A percentile compares a stretch with the other conserved stretches of the same genome.
phyloP scores from a whole-genome alignment of 2,888 invertebrate genomes.

The Herminia tarsipennalis region DNA sequence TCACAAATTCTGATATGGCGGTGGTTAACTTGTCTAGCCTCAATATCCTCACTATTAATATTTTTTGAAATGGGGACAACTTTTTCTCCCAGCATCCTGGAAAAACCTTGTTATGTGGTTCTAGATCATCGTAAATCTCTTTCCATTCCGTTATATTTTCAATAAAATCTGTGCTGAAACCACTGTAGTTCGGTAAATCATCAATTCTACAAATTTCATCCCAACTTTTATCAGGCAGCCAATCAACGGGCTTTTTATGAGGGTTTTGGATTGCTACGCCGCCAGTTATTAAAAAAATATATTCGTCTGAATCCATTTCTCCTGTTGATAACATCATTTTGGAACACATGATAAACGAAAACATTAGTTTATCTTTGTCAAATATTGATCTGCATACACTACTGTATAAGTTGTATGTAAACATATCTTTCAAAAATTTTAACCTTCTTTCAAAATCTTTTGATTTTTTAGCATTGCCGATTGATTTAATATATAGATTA shows the following conservation, averaged over 20 bases:
- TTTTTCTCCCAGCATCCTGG: slow-evolving; percentile 88
- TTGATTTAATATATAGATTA: slow-evolving; percentile 91
- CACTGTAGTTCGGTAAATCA: slow-evolving; percentile 82
- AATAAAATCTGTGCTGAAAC: slow-evolving; percentile 85
- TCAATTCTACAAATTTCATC: slow-evolving; percentile 90
- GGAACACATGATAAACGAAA: slow-evolving; percentile 92
- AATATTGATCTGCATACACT: slow-evolving; percentile 94
- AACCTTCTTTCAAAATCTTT: slow-evolving; percentile 90
- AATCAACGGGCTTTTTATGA: slow-evolving; percentile 87
- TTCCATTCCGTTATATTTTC: slow-evolving; percentile 85
- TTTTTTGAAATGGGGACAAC: slow-evolving; percentile 88
- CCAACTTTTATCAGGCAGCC: slow-evolving; percentile 92
- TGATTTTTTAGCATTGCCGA: slow-evolving; percentile 90
- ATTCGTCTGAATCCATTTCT: slow-evolving; percentile 86
- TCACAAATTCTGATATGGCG: slow-evolving; percentile 87
- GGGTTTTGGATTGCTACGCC: slow-evolving; percentile 89
- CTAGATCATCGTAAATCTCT: slow-evolving; percentile 87
- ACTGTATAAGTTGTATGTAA: slow-evolving; percentile 92
- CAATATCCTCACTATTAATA: slow-evolving; percentile 89
- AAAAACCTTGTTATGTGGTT: slow-evolving; percentile 87
- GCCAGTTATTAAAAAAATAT: slow-evolving; percentile 91
- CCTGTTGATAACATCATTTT: slow-evolving; percentile 87
- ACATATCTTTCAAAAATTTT: slow-evolving; percentile 89
- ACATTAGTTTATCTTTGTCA: slow-evolving; percentile 93
- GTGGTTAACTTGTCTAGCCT: slow-evolving; percentile 91